Conservation (phyloP, 2,113 vertebrate species). For the Bombycilla garrulus region DNA sequence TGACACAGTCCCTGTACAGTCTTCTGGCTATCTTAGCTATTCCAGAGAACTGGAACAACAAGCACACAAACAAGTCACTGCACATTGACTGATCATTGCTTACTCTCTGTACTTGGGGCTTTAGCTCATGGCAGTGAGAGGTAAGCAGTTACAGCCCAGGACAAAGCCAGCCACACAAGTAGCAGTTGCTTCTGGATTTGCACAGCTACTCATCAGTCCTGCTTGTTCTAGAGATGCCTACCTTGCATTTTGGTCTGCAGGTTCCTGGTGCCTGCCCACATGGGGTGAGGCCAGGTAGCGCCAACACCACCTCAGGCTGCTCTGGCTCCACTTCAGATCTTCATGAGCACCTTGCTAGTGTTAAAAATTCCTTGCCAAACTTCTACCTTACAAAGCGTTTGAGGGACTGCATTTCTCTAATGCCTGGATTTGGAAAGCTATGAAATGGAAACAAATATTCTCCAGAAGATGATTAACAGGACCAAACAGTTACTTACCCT, state of each 20-base stretch:
- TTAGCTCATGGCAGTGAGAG: not conserved
- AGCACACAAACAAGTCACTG: conserved; percentile 29
- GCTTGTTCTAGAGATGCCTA: not conserved
- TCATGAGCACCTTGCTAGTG: not conserved
- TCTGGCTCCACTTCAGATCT: not conserved
- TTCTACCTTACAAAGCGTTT: not conserved
- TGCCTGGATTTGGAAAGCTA: not conserved
- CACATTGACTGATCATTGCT: not conserved
- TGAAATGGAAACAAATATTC: not conserved
- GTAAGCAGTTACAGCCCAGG: not conserved
- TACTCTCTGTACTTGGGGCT: not conserved
- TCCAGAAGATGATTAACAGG: not conserved
- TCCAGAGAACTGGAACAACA: conserved; percentile 50
- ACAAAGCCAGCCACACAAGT: not conserved
- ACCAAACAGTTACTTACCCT: conserved; percentile 10
- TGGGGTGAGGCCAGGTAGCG: not conserved
- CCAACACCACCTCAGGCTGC: not conserved
- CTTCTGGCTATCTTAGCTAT: conserved; percentile 6
- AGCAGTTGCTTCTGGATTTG: conserved; percentile 13
- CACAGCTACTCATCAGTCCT: not conserved
- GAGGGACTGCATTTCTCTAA: not conserved
- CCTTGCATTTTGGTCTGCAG: not conserved
- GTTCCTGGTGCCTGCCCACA: not conserved
- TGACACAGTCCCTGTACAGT: not conserved
- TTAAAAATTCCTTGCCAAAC: not conserved